A percentile compares a stretch with the other conserved stretches of the same genome.
These are phyloP conservation scores for Anoplolepis gracilipes DNA, from an alignment of 1,140 invertebrate genomes.

Conservation along the genomic window DNA sequence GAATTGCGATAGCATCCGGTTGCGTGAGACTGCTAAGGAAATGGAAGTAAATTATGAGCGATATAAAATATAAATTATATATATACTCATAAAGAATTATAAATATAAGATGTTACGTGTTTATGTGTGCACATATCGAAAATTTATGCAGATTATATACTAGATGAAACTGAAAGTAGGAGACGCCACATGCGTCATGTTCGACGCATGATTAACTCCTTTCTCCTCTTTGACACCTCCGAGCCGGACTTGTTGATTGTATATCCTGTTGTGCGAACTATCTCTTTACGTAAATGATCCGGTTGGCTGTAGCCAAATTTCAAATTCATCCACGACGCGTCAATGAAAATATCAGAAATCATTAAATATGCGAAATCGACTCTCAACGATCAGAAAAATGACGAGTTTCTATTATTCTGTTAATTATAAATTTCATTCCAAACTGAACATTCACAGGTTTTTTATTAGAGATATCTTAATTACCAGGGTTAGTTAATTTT, in stretches of 20 bases:
- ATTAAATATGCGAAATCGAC: background rate
- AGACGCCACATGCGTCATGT: slow-evolving; percentile 29
- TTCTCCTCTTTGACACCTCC: slow-evolving; percentile 50
- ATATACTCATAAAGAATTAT: background rate
- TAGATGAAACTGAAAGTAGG: slow-evolving; percentile 62
- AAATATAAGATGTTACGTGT: background rate
- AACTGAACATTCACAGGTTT: background rate
- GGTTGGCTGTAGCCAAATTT: background rate
- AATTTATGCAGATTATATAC: slow-evolving; percentile 62
- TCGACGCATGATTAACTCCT: slow-evolving; percentile 34
- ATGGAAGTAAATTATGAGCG: background rate
- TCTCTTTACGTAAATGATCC: slow-evolving; percentile 21
- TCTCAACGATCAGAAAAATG: background rate
- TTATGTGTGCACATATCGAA: slow-evolving; percentile 21
- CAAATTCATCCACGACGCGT: slow-evolving; percentile 5
- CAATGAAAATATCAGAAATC: slow-evolving; percentile 1
- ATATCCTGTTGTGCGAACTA: slow-evolving; percentile 16
- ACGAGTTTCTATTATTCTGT: background rate
- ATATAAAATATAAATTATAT: background rate
- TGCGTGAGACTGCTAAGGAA: background rate
- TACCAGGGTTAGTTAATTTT: too few species aligned
- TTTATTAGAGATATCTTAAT: too few species aligned
- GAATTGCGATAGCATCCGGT: background rate
- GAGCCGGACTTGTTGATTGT: background rate
- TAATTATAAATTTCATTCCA: background rate